Evolutionary conservation across 2,888 invertebrate species (phyloP), one percentile per base, ranked within the genome.

Genomic region (Drosophila rellima): DNA sequence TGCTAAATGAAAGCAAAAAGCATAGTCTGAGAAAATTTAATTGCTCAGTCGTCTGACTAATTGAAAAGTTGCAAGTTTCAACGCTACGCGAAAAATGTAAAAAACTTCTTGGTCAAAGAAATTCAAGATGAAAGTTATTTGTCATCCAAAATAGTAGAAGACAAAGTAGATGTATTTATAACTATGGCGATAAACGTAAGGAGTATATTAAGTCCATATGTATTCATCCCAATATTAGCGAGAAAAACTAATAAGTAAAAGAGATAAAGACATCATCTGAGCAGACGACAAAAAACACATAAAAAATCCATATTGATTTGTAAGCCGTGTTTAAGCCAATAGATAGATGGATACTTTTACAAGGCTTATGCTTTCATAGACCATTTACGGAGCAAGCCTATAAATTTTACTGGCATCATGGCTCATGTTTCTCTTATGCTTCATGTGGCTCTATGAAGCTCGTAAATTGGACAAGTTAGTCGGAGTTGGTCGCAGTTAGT

Each of bases 11-110:
- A 8, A 67, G 73, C 39, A 70, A 61, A 59, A 61, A 64, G 60
- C 26, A 40, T 47, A 61, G 67, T 10, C 37, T 52, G 47, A 57
- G 67, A 55, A 65, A 76, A 84, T 84, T 88, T 82, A 89, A 86
- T 89, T 86, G 89, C 70, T 74, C 68, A 76, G 71, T 89, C 78
- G 85, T 63, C 73, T 84, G 88, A 76, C 78, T 86, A 86, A 86
- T 86, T 89, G 88, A 87, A 86, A 89, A 88, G 68, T 80, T 82
- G 72, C 74, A 78, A 74, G 70, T 77, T 75, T 63, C 35, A 44
- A 54, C 31, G 20, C 61, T 26, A 33, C 2, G 20, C 29, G 61
- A 80, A 82, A 82, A 86, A 71, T 72, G 64, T 48, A 72, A 69
- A 68, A 77, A 70, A 59, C 74, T 66, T 15, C 6, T 20, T 18